Conservation (phyloP, 2,113 vertebrate species). For the Octodon degus region DNA sequence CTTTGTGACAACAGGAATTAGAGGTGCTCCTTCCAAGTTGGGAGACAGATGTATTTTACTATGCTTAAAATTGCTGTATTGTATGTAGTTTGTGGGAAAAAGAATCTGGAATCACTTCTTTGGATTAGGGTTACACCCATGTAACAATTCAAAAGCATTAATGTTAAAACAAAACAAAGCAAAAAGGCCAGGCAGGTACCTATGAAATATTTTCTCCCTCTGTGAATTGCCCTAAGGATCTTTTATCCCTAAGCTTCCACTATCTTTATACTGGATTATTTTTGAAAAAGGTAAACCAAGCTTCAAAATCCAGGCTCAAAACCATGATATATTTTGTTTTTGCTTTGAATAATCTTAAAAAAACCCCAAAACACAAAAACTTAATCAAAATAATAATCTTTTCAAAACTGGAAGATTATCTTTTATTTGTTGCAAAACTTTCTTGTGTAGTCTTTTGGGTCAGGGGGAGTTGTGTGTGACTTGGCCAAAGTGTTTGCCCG, state of each 20-base stretch:
- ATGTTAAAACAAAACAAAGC: neutral
- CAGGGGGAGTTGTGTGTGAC: constrained; percentile 46
- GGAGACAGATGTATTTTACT: neutral
- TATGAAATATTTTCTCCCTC: constrained; percentile 59
- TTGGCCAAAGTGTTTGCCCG: constrained; percentile 77
- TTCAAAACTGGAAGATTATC: constrained; percentile 51
- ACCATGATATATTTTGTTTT: constrained; percentile 69
- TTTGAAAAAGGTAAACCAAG: constrained; percentile 34
- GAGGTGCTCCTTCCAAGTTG: neutral
- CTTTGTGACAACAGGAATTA: neutral
- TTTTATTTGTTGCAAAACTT: constrained; percentile 74
- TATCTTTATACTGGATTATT: constrained; percentile 53
- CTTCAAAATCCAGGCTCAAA: constrained; percentile 74
- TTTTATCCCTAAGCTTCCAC: constrained; percentile 52
- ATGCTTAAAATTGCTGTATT: neutral
- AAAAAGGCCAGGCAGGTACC: constrained; percentile 27
- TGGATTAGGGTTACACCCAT: constrained; percentile 55
- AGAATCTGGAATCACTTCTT: constrained; percentile 36
- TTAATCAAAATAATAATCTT: constrained; percentile 54
- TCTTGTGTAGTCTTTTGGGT: constrained; percentile 47
- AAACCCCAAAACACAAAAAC: constrained; percentile 46
- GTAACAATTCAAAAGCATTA: constrained; percentile 66
- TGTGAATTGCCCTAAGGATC: constrained; percentile 72
- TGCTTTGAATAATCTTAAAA: constrained; percentile 72
- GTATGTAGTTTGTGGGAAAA: constrained; percentile 56